Evolutionary conservation across 1,140 invertebrate species (phyloP), one percentile per base, ranked within the genome.

Genomic region (Drosophila eugracilis): DNA sequence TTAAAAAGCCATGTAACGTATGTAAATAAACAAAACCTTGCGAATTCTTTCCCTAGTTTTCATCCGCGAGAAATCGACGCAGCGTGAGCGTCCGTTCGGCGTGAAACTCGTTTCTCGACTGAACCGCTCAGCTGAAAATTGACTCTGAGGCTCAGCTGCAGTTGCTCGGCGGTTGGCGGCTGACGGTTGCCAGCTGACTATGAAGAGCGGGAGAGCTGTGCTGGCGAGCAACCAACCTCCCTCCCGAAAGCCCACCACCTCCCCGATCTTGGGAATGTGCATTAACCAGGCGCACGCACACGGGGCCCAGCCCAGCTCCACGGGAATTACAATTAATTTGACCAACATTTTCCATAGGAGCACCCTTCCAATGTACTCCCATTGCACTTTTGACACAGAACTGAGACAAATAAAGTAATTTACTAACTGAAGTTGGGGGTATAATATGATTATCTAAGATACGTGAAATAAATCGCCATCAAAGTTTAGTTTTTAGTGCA

Each of bases 81-180:
- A 12, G 62, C 62, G 52, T 57, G 53, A 80, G 75, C 80, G 83
- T 81, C 80, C 81, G 81, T 75, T 77, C 83, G 81, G 67, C 59
- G 70, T 75, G 81, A 78, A 86, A 86, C 83, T 85, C 69, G 81
- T 85, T 85, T 86, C 59, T 59, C 79, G 75, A 85, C 74, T 85
- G 83, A 86, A 63, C 47, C 21, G 45, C 53, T 75, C 80, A 84
- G 79, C 79, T 84, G 80, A 62, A 14, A 26, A 5, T 30, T 9
- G 55, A 45, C 24, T n/a, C n/a, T 47, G 24, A 28, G 44, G 7
- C 44, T 28, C 44, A 47, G 44, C 44, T 47, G 44, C 75, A 60
- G 52, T 53, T 48, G 45, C 75, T 34, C 72, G 32, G 69, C 45
- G 54, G 37, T 58, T 57, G 59, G n/a, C n/a, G n/a, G n/a, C n/a